Percentiles rank a stretch among this genome's conserved stretches.
Conservation (phyloP, 1,140 invertebrate species). For the Paracyclopina nana region DNA sequence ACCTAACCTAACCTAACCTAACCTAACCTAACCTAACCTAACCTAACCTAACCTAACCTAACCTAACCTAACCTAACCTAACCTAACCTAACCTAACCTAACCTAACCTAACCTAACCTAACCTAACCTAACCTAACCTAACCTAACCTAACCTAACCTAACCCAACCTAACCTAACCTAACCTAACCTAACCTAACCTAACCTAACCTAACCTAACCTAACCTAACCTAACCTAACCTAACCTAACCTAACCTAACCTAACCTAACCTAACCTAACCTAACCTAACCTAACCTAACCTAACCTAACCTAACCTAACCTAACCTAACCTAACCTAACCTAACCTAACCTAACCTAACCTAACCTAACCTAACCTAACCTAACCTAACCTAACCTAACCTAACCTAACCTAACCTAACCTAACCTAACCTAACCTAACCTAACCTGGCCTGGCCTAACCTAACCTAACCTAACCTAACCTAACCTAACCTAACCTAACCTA, state of each 20-base stretch:
- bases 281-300: conserved; percentile 20
- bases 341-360: conserved; percentile 20
- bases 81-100: conserved; percentile 20
- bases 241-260: conserved; percentile 20
- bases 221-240: conserved; percentile 20
- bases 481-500: no score
- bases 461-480: no score
- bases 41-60: conserved; percentile 20
- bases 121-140: conserved; percentile 20
- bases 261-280: conserved; percentile 20
- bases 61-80: conserved; percentile 18
- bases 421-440: no score
- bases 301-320: conserved; percentile 20
- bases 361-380: no score
- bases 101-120: conserved; percentile 20
- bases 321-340: conserved; percentile 20
- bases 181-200: conserved; percentile 20
- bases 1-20: conserved; percentile 20
- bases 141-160: conserved; percentile 18
- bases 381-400: no score
- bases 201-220: conserved; percentile 20
- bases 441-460: no score
- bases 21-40: no score
- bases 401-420: no score
- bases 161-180: conserved; percentile 20